Evolutionary conservation across 2,797 vertebrate species (phyloP).

Genomic region (Thamnophis elegans): DNA sequence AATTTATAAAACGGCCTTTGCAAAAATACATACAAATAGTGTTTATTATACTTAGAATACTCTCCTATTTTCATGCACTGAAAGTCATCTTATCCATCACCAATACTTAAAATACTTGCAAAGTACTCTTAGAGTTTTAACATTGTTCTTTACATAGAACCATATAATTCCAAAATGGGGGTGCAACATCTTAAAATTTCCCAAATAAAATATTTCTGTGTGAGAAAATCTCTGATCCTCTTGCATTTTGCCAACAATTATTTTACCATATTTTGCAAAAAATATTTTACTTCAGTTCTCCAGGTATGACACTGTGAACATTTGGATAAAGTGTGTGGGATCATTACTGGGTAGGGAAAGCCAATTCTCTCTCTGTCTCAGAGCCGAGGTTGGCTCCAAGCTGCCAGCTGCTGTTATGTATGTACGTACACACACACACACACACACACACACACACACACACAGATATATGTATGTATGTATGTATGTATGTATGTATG

Average conservation of each 20-base stretch:
- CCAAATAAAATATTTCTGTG: neutral
- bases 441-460: too few species aligned
- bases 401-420: neutral
- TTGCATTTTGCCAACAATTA: neutral
- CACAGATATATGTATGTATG: neutral
- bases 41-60: neutral
- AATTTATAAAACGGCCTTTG: neutral
- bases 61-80: neutral
- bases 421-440: too few species aligned
- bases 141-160: neutral
- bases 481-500: too few species aligned
- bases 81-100: neutral
- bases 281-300: neutral
- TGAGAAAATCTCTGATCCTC: neutral
- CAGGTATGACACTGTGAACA: neutral
- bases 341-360: neutral
- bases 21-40: conserved; percentile 12
- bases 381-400: neutral
- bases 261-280: neutral
- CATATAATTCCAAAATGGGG: neutral
- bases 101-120: neutral
- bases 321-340: neutral
- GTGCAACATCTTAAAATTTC: neutral
- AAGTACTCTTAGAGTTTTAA: neutral
- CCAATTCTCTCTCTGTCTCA: neutral